Evolutionary conservation across 2,888 invertebrate species (phyloP).

Genomic region (Abscondita cerata): DNA sequence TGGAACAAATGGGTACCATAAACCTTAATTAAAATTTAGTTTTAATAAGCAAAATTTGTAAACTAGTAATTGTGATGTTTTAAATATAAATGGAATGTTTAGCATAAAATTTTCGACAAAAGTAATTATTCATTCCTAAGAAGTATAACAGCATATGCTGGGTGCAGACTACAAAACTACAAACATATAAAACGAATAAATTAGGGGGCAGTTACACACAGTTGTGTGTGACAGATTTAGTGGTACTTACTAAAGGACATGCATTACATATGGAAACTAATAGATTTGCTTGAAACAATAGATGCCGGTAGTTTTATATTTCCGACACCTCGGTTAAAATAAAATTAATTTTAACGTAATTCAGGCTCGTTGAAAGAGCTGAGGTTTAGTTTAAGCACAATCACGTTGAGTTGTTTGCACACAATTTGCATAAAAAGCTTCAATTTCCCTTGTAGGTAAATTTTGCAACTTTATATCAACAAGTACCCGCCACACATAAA

Average conservation of each 20-base stretch:
- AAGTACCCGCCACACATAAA: conserved; percentile 12
- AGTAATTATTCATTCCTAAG: conserved; percentile 28
- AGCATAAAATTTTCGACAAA: conserved; percentile 7
- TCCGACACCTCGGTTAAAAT: no score
- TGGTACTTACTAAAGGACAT: neutral
- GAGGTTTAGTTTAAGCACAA: conserved; percentile 10
- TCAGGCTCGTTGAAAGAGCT: neutral
- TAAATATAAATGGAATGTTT: no score
- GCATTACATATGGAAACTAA: conserved; percentile 2
- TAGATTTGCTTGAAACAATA: neutral
- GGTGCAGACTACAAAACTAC: conserved; percentile 27
- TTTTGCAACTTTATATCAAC: conserved; percentile 19
- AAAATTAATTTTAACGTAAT: no score
- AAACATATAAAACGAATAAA: conserved; percentile 25
- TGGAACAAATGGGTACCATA: no score
- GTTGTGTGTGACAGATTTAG: conserved; percentile 21
- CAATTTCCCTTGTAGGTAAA: conserved; percentile 20
- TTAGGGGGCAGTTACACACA: conserved; percentile 12
- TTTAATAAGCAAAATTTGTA: no score
- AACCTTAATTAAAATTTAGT: no score
- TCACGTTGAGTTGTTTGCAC: conserved; percentile 23
- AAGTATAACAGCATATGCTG: conserved; percentile 15
- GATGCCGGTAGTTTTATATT: neutral
- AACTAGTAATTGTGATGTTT: no score
- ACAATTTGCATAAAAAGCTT: conserved; percentile 25